Conservation (phyloP, 1,140 invertebrate species). For the Penaeus vannamei region DNA sequence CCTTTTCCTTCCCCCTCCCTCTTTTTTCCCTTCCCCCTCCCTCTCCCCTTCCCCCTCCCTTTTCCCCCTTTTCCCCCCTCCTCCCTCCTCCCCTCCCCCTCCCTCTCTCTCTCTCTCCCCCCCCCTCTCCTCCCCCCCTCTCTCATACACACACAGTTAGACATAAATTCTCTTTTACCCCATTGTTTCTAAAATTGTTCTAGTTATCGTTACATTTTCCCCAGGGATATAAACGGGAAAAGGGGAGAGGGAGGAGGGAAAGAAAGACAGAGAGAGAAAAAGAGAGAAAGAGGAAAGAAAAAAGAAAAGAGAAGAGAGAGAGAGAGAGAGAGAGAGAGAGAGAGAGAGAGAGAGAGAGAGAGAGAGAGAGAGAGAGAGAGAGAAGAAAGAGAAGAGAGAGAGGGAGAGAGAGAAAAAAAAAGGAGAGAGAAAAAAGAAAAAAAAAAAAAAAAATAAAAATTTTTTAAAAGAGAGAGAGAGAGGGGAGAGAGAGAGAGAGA, state of each 20-base stretch:
- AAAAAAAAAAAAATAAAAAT: conserved; percentile 6
- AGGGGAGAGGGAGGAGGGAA: neutral
- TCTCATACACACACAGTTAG: too few species aligned
- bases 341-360: neutral
- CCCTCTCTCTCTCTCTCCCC: too few species aligned
- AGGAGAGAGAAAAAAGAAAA: neutral
- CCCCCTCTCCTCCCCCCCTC: too few species aligned
- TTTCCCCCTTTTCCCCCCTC: too few species aligned
- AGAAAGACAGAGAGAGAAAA: neutral
- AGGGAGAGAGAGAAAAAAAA: conserved; percentile 30
- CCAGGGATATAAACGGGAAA: neutral
- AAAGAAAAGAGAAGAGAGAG: neutral
- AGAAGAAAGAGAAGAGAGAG: neutral
- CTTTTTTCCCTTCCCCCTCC: too few species aligned
- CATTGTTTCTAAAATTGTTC: too few species aligned
- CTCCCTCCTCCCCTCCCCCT: too few species aligned
- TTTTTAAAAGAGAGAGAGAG: conserved; percentile 39
- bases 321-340: neutral
- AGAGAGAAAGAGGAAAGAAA: neutral
- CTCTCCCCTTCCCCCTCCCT: too few species aligned
- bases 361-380: neutral
- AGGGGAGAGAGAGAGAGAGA: neutral
- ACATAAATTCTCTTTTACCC: too few species aligned
- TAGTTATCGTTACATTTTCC: too few species aligned
- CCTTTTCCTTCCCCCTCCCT: too few species aligned